Evolutionary conservation across 1,140 invertebrate genomes (phyloP).

Genomic region (Trachymyrmex cornetzi): DNA sequence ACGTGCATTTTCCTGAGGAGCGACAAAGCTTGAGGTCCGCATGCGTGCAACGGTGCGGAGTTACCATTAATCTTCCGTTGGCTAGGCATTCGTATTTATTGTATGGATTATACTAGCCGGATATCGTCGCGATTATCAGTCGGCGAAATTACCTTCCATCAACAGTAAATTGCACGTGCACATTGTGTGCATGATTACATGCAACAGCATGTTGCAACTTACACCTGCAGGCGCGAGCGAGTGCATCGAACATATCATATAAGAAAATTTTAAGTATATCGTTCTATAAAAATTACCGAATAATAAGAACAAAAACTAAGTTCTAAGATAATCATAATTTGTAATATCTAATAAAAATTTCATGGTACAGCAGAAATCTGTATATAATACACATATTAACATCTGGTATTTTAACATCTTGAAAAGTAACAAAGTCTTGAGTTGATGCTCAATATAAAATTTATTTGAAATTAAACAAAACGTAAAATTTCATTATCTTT

Average conservation of each 20-base stretch:
- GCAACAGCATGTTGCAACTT: conserved; percentile 65
- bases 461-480: conserved; percentile 1
- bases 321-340: neutral
- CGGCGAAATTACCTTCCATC: conserved; percentile 74
- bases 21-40: conserved; percentile 17
- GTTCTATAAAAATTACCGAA: neutral
- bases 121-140: conserved; percentile 75
- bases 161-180: conserved; percentile 73
- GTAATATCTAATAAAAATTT: neutral
- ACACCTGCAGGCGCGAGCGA: conserved; percentile 23
- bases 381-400: too few species aligned
- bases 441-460: neutral
- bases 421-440: neutral
- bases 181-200: conserved; percentile 53
- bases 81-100: conserved; percentile 74
- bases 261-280: conserved; percentile 8
- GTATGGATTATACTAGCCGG: conserved; percentile 70
- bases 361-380: neutral
- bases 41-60: conserved; percentile 17
- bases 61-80: conserved; percentile 69
- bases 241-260: neutral
- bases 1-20: conserved; percentile 18
- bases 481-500: neutral
- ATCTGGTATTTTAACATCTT: neutral
- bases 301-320: neutral